Evolutionary conservation across 2,888 invertebrate genomes (phyloP), one percentile per base, ranked within the genome.

Genomic region (Temnothorax unifasciatus): DNA sequence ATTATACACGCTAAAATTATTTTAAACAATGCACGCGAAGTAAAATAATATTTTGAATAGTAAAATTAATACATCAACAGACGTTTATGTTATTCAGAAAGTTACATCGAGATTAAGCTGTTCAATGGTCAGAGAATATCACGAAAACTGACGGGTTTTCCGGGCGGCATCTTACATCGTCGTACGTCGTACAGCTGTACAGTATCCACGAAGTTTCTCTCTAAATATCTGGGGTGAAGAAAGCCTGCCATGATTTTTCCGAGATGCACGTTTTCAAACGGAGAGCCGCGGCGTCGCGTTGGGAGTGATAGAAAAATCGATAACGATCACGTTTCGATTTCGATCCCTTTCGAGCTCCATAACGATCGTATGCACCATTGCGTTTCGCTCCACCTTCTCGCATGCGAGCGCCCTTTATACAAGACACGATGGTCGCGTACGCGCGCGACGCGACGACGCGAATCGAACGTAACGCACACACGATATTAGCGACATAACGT

Each of bases 1-100:
- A 71, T 81, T 81, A 61, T 81, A 59, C 71, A 38, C 13, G 47
- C 38, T 71, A 34, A 81, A 71, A 81, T 71, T 68, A 71, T 71
- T 81, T 59, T 18, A 34, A 21, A 71, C 59, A 81, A 81, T 71
- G 47, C 59, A 34, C 34, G 34, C 38, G 3, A 34, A 25, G 44
- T 61, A 61, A 81, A 71, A 71, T 64, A 64, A 64, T 81, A 59
- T 47, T 25, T 61, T 47, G 44, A 81, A 38, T 38, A 25, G 4
- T 13, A 25, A 59, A 50, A 59, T 71, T 59, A 69, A 34, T 77
- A 44, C 9, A 21, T 66, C 9, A 47, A 47, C 66, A 18, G 9
- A 47, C 47, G 41, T 41, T n/a, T 4, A n/a, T 38, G 15, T 38
- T 47, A 52, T 41, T 8, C 29, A 8, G 66, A 29, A 38, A 34